phyloP scores from a whole-genome alignment of 2,888 invertebrate species.

The Lottia scabra region DNA sequence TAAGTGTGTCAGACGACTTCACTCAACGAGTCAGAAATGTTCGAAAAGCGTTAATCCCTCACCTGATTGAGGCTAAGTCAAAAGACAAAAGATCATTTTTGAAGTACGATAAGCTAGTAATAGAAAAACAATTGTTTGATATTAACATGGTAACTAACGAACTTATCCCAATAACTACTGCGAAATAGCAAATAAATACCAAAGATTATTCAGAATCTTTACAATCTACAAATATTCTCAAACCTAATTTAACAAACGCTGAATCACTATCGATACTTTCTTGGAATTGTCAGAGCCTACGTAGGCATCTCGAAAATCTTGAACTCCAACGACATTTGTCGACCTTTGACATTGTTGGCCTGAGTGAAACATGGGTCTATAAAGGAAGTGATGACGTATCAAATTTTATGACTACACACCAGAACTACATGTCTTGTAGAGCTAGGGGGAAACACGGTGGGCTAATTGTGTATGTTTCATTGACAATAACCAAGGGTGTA shows the following conservation, averaged over 20 bases:
- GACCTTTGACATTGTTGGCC: neutral
- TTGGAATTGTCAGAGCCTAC: neutral
- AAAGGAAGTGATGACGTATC: neutral
- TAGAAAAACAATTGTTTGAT: constrained; percentile 2
- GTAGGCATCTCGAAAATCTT: neutral
- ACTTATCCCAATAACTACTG: neutral
- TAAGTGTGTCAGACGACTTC: constrained; percentile 4
- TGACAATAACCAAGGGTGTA: neutral
- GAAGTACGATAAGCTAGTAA: constrained; percentile 7
- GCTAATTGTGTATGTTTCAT: neutral
- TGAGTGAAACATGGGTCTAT: neutral
- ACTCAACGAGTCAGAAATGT: neutral
- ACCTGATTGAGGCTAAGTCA: constrained; percentile 6
- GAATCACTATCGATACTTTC: neutral
- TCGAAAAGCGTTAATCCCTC: neutral
- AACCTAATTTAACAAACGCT: neutral
- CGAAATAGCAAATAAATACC: neutral
- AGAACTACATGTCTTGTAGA: neutral
- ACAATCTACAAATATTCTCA: no score
- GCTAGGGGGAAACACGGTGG: constrained; percentile 1
- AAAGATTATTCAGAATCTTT: no score
- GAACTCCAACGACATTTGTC: neutral
- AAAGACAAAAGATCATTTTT: constrained; percentile 8
- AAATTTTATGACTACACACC: neutral
- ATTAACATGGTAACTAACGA: neutral